Base-by-base conservation (phyloP, 92 coral and sea anemone species). In the Porites rus region DNA sequence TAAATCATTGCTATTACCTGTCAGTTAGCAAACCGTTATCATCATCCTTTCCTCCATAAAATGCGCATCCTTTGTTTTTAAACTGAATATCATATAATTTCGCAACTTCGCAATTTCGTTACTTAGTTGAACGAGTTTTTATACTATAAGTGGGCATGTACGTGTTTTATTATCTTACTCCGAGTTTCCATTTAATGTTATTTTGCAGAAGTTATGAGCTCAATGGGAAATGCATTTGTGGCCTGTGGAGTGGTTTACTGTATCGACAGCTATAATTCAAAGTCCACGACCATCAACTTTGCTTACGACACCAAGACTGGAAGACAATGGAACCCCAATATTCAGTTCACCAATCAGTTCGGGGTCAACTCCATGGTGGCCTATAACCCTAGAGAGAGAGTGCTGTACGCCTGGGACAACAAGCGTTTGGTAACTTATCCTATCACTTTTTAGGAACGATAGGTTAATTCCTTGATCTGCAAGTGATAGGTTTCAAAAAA, bases 251-350 rank as follows among this genome's bases (percentile, higher is more conserved):
- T 87, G 51, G 25, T 87, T 10, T 87, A 87, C 90, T 50, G 78
- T 56, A 79, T 87, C 65, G 80, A 87, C 79, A 1, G 0, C 10
- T 79, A 59, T 28, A 21, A 9, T 24, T 1, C 24, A 52, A 31
- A 52, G 20, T 2, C 86, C 65, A 87, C 90, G 7, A 86, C 90
- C 60, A 86, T 86, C 76, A 86, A 86, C 90, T 86, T 64, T 74
- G 90, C 90, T 65, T 86, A 67, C 65, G 85, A 86, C 72, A 86
- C 90, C n/a, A 65, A 50, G 62, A 86, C 85, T 8, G 21, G 53
- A 1, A 22, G 18, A 7, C 65, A 31, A 9, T 69, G 78, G 79
- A 79, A 70, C 17, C 90, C 86, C 74, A 75, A 61, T 64, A 69
- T 87, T 24, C 74, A 56, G 80, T 79, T 87, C 73, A 74, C 63